These are phyloP conservation scores for Drosophila conformis DNA, from an alignment of 2,888 invertebrate species.

Conservation along the genomic window DNA sequence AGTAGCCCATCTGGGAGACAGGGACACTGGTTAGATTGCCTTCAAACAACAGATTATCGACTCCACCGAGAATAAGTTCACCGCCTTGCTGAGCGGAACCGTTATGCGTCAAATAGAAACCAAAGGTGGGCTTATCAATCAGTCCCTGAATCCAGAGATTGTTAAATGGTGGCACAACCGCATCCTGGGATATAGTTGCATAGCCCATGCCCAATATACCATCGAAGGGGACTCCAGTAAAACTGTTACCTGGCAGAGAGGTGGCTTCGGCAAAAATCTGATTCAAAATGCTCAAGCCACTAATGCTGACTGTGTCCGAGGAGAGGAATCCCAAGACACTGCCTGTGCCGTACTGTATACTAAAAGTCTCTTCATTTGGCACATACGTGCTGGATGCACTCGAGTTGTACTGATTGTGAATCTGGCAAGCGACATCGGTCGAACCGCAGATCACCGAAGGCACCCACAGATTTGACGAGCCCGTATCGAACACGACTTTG, in stretches of 20 bases:
- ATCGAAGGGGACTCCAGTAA: slow-evolving; percentile 98
- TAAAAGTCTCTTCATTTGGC: slow-evolving; percentile 94
- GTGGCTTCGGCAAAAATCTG: slow-evolving; percentile 98
- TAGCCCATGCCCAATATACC: slow-evolving; percentile 98
- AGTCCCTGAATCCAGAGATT: slow-evolving; percentile 93
- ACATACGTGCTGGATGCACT: slow-evolving; percentile 92
- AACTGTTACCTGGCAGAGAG: slow-evolving; percentile 95
- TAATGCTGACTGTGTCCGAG: slow-evolving; percentile 91
- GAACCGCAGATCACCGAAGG: slow-evolving; percentile 97
- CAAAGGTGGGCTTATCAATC: slow-evolving; percentile 91
- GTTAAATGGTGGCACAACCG: slow-evolving; percentile 95
- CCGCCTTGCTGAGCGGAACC: slow-evolving; percentile 90
- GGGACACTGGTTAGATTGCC: slow-evolving; percentile 89
- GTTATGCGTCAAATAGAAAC: slow-evolving; percentile 94
- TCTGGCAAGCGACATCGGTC: slow-evolving; percentile 96
- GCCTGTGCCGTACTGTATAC: slow-evolving; percentile 97
- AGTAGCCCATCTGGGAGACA: slow-evolving; percentile 94
- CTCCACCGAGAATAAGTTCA: slow-evolving; percentile 95
- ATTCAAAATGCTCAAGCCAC: slow-evolving; percentile 88
- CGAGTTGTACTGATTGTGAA: slow-evolving; percentile 98
- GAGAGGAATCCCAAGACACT: slow-evolving; percentile 97
- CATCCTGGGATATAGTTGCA: slow-evolving; percentile 93
- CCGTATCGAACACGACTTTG: slow-evolving; percentile 96
- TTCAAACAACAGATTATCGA: slow-evolving; percentile 93
- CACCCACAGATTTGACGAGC: slow-evolving; percentile 99